Conservation (phyloP, 2,113 vertebrate genomes). For the Tragelaphus buxtoni region DNA sequence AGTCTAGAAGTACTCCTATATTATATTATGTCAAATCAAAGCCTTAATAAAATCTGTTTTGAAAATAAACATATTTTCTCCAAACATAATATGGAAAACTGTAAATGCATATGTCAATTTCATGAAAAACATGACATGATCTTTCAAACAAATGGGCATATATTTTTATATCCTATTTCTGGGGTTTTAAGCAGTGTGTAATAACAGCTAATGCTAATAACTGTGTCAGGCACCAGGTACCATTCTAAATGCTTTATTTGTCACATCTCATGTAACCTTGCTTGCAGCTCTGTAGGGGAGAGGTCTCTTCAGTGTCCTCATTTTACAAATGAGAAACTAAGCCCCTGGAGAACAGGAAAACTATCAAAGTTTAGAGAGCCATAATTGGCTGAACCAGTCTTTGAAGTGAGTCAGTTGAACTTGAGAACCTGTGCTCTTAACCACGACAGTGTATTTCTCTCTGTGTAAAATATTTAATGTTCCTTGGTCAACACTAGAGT, state of each 20-base stretch:
- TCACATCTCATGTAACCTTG: background rate
- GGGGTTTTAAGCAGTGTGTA: background rate
- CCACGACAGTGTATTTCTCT: background rate
- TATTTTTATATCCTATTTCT: background rate
- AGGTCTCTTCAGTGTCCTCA: background rate
- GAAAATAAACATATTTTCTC: constrained; percentile 21
- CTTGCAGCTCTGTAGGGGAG: background rate
- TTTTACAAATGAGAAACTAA: background rate
- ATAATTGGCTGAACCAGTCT: background rate
- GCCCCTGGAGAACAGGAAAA: background rate
- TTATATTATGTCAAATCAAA: constrained; percentile 31
- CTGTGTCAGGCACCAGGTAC: background rate
- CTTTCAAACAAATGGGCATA: background rate
- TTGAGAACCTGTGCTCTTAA: background rate
- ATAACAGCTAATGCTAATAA: background rate
- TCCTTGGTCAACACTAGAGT: background rate
- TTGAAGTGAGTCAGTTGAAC: background rate
- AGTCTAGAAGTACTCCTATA: constrained; percentile 45
- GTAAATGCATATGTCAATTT: background rate
- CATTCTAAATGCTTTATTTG: background rate
- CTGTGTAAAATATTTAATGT: background rate
- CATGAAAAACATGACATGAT: background rate
- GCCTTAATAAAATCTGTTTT: constrained; percentile 36
- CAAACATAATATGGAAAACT: constrained; percentile 3
- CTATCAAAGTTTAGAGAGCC: background rate